Evolutionary conservation across 2,888 invertebrate genomes (phyloP), one percentile per base, ranked within the genome.

Genomic region (Ptilodon capucinus): DNA sequence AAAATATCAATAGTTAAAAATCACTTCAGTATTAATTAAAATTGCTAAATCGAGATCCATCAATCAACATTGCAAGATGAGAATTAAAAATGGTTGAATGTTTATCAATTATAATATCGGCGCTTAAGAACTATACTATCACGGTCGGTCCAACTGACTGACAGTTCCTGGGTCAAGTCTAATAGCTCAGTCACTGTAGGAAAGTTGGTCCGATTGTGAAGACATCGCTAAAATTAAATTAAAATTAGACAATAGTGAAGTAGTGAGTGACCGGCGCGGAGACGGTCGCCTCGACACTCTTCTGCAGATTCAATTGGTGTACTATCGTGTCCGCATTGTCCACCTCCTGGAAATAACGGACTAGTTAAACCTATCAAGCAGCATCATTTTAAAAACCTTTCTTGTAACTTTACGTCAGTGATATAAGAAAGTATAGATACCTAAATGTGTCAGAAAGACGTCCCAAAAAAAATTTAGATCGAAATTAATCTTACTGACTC

Each of bases 221-320:
- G n/a, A n/a, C n/a, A n/a, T 40, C 13, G 21, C 38, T 21, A 46
- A 44, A 45, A 44, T 51, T 46, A 39, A 30, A 40, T 44, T 35
- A 21, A 36, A 44, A 42, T 50, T 56, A 73, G 36, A 82, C 84
- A 30, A 88, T 78, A 11, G 84, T 82, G 58, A 76, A 87, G 68
- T 80, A 87, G 44, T 84, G 85, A 0, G 84, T 77, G 49, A 79
- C 77, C 4, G 81, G 74, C 0, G 76, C 48, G 0, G 68, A 23
- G 4, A 57, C 69, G 18, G 61, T 58, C n/a, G 53, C 48, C 2
- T 76, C 79, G 1, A 66, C 71, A 0, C 60, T 63, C 45, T 79
- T 82, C 48, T 77, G 72, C 5, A 77, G 46, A 44, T 76, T 67
- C 25, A 80, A 58, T 39, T 79, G 76, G 23, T 78, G 81, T 4